Evolutionary conservation across 2,113 vertebrate genomes (phyloP).

Genomic region (Bufo bufo): DNA sequence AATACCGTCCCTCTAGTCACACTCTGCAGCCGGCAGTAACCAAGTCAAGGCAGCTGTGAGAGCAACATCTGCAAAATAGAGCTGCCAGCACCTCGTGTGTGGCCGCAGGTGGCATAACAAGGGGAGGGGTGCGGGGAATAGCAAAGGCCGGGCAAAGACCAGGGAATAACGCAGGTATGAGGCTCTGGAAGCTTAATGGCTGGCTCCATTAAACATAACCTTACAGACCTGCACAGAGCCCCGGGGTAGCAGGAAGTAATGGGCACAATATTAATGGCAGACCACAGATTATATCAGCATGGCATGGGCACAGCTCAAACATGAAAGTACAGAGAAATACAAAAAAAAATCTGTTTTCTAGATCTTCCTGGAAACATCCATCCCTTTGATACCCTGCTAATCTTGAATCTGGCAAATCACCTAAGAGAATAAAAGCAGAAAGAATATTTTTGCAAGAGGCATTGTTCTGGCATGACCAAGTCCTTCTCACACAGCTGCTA

Average conservation of each 20-base stretch:
- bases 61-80: conserved; percentile 43
- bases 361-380: no score
- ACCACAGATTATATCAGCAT: no score
- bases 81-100: conserved; percentile 48
- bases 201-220: background rate
- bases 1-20: background rate
- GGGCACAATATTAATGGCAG: background rate
- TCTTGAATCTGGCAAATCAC: no score
- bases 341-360: no score
- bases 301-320: background rate
- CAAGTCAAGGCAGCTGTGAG: conserved; percentile 38
- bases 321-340: background rate
- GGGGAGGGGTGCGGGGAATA: conserved; percentile 1
- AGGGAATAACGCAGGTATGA: background rate
- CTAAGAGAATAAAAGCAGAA: no score
- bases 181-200: background rate
- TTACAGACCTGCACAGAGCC: background rate
- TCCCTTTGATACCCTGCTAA: no score
- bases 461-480: no score
- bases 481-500: no score
- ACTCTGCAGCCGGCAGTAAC: background rate
- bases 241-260: background rate
- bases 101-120: conserved; percentile 47
- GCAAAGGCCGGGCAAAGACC: background rate
- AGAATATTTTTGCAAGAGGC: no score